A percentile compares a stretch with the other conserved stretches of the same genome.
These are phyloP conservation scores for Muraenolepis orangiensis DNA, from an alignment of 2,797 vertebrate genomes.

Conservation along the genomic window DNA sequence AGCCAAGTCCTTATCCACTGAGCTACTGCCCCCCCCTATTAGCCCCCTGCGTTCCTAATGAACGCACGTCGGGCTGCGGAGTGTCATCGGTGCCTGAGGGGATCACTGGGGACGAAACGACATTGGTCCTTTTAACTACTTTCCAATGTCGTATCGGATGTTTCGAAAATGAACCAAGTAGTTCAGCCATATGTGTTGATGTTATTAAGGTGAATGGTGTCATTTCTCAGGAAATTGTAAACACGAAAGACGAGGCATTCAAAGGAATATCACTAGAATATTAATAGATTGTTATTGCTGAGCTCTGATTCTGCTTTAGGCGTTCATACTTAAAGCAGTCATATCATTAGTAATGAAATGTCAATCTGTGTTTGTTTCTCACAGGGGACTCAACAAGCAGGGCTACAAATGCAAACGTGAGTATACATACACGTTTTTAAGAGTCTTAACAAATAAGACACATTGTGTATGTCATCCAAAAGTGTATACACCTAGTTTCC, in stretches of 20 bases:
- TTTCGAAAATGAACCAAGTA: too few relatives aligned
- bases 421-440: slow-evolving; percentile 34
- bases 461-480: background rate
- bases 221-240: background rate
- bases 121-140: too few relatives aligned
- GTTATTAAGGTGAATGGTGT: too few relatives aligned
- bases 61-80: too few relatives aligned
- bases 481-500: background rate
- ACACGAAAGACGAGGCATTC: background rate
- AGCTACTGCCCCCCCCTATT: too few relatives aligned
- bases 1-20: too few relatives aligned
- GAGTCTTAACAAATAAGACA: background rate
- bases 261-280: background rate
- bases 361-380: slow-evolving; percentile 14
- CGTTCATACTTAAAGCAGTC: background rate
- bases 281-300: background rate
- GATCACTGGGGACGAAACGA: too few relatives aligned
- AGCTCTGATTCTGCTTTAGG: background rate
- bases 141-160: too few relatives aligned
- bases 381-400: slow-evolving; percentile 82
- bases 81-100: too few relatives aligned
- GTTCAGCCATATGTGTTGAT: too few relatives aligned
- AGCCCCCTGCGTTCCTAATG: too few relatives aligned
- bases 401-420: slow-evolving; percentile 82
- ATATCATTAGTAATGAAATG: slow-evolving; percentile 1